Base-by-base conservation (phyloP, 1,140 invertebrate species). In the Anthonomus grandis region DNA sequence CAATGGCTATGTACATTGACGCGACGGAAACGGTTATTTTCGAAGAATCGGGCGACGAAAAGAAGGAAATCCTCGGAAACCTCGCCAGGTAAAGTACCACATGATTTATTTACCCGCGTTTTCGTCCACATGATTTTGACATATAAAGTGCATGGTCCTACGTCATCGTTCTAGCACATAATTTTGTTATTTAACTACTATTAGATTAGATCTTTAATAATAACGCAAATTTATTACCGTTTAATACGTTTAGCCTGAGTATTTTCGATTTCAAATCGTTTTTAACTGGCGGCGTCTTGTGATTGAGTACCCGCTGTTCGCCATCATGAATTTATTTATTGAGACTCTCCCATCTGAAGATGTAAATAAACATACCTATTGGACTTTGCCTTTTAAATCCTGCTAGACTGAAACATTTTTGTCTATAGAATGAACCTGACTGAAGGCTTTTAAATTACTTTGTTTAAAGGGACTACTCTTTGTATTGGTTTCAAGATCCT, bases 51-150 rank as follows among this genome's bases (percentile, higher is more conserved):
- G 56, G 49, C 25, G 64, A 65, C 47, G 61, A 61, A 18, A 67
- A 67, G 50, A 67, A 64, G 44, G 68, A 70, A 15, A 59, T 67
- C 53, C 54, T 66, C 49, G 65, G 60, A 48, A 67, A 64, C 50
- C 56, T 65, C 8, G 56, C 64, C 27, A 66, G 65, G 69, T 70
- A 62, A 65, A 63, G 27, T 25, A 42, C 31, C 37, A 50, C 49
- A 53, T 60, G 47, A 59, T 59, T 65, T 8, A n/a, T n/a, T 64
- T 63, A 57, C 65, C 63, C 63, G 48, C 58, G 39, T 60, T 54
- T 21, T 49, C 42, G 39, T 58, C 65, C 65, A 67, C 61, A 66
- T 68, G 65, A 68, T 69, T 70, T 68, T 69, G 67, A 69, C 67
- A 56, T n/a, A n/a, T n/a, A n/a, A n/a, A 47, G 21, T 25, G 21